A percentile compares a stretch with the other conserved stretches of the same genome.
Conservation (phyloP, 2,888 invertebrate species). For the Synanthedon formicaeformis region DNA sequence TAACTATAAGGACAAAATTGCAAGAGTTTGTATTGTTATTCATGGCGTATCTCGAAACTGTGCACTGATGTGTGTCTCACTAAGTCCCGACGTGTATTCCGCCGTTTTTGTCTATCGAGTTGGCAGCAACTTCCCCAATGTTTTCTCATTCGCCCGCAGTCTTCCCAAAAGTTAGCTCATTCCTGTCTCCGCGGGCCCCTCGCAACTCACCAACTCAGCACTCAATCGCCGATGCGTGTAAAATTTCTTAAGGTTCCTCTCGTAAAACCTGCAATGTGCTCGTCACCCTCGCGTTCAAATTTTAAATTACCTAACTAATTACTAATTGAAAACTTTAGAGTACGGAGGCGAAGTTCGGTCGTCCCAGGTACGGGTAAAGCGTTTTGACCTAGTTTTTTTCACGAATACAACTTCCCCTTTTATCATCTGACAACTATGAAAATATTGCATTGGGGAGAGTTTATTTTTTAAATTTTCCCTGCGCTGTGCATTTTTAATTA, state of each 20-base stretch:
- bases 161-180: conserved; percentile 57
- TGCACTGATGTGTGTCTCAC: conserved; percentile 41
- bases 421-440: background rate
- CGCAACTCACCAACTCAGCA: conserved; percentile 52
- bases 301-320: conserved; percentile 60
- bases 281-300: conserved; percentile 24
- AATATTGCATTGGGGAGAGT: background rate
- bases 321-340: conserved; percentile 53
- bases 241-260: conserved; percentile 52
- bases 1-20: conserved; percentile 27
- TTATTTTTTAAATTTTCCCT: too few species aligned
- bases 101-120: conserved; percentile 54
- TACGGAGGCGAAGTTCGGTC: conserved; percentile 25
- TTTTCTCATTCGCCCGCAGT: conserved; percentile 57
- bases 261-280: conserved; percentile 41
- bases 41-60: conserved; percentile 40
- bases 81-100: conserved; percentile 47
- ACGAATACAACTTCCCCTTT: conserved; percentile 24
- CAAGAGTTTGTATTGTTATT: conserved; percentile 46
- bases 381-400: conserved; percentile 30
- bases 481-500: too few species aligned
- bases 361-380: conserved; percentile 31
- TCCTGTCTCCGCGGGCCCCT: conserved; percentile 50
- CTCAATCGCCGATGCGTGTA: conserved; percentile 59
- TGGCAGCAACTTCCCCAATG: conserved; percentile 54